Base-by-base conservation (phyloP, 2,113 vertebrate species). In the Gallinago jamesoni region DNA sequence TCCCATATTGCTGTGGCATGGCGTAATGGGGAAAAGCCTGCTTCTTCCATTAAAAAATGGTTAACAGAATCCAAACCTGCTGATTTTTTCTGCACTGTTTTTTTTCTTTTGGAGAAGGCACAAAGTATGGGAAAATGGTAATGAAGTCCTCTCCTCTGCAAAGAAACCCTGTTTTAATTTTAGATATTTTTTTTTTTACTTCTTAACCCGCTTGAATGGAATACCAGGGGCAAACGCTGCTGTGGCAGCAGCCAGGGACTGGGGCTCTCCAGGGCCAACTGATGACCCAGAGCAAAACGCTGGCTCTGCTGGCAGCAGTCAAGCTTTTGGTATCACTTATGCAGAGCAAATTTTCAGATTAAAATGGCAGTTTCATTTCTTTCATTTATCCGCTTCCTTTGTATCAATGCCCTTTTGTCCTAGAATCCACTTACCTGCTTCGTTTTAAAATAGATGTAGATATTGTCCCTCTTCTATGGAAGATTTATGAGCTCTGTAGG, bases 401-500 rank as follows among this genome's bases (percentile, higher is more conserved):
- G 45, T 87, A 90, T 84, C 84, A 64, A 68, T 37, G 90, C 48
- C n/a, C 69, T 84, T 94, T 87, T 93, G 77, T 92, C 79, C 96
- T 84, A 72, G 66, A 84, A 73, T 62, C 53, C 78, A 91, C 87
- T 87, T 95, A 95, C 81, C 86, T 94, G 69, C 57, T 87, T 85
- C 31, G 69, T 70, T 96, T 90, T 81, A 84, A 90, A 95, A 82
- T 7, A 90, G 69, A 90, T 3, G 1, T 81, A 91, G 94, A 75
- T 82, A 92, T 39, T 69, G 66, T 77, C 66, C 80, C 62, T 89
- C 62, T 92, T 93, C 89, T 91, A 91, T 62, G 37, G 86, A 91
- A 94, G 86, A 96, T 95, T 94, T 96, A 90, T 96, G 94, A 96
- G 80, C 77, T 84, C 90, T 82, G 74, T 64, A 93, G 47, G 70